Conservation (phyloP, 2,113 vertebrate species). For the Uropsilus gracilis region DNA sequence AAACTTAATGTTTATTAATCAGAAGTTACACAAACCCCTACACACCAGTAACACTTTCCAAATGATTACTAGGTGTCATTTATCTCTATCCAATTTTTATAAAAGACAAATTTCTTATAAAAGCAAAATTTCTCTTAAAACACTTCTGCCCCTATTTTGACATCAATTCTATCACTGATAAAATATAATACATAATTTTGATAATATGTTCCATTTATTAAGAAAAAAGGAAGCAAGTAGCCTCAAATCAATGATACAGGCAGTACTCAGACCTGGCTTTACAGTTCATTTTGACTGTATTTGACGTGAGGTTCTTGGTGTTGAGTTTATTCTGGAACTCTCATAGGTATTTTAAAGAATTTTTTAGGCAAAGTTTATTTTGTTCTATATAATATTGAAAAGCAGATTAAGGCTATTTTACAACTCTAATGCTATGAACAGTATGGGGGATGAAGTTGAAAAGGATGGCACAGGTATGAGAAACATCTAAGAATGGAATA, state of each 20-base stretch:
- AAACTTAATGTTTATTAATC: neutral
- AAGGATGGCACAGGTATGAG: neutral
- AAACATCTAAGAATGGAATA: neutral
- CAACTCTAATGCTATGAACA: neutral
- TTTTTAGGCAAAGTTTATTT: neutral
- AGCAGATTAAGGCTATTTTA: neutral
- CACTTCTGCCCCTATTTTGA: neutral
- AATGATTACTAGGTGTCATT: neutral
- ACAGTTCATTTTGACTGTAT: neutral
- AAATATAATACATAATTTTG: neutral
- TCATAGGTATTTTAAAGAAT: neutral
- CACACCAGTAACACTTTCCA: constrained; percentile 33
- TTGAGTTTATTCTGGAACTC: neutral
- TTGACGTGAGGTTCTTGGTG: neutral
- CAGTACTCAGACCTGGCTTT: neutral
- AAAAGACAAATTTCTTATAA: neutral
- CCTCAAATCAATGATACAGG: neutral
- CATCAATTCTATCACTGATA: neutral
- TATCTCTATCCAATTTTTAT: neutral
- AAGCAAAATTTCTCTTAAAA: too few species aligned
- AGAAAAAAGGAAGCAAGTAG: neutral
- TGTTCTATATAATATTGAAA: neutral
- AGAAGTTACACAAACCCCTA: neutral
- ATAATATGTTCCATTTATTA: neutral
- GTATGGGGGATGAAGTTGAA: neutral